Evolutionary conservation across 2,888 invertebrate species (phyloP).

Genomic region (Hartigia nigra): DNA sequence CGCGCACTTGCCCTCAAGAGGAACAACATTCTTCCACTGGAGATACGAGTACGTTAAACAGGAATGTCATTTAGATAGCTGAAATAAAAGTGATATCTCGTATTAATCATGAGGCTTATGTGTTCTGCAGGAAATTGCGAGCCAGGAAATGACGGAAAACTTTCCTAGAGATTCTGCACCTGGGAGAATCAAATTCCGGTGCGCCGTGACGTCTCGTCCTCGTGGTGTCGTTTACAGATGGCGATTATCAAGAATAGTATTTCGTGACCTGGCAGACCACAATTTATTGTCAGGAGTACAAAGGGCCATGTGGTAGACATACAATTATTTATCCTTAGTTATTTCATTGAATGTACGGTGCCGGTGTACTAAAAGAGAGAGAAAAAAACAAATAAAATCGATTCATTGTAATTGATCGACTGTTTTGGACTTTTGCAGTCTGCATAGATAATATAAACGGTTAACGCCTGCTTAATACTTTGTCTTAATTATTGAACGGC

Average conservation of each 20-base stretch:
- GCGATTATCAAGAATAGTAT: conserved; percentile 91
- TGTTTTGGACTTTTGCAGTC: not conserved
- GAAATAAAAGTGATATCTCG: not conserved
- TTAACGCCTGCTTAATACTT: not conserved
- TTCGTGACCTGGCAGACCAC: conserved; percentile 92
- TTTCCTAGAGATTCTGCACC: conserved; percentile 81
- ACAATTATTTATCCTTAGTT: not conserved
- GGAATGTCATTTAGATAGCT: not conserved
- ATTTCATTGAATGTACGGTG: not conserved
- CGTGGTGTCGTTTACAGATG: conserved; percentile 84
- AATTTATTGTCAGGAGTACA: conserved; percentile 93
- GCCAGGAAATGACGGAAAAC: conserved; percentile 76
- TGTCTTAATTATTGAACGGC: not conserved
- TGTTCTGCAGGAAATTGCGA: conserved; percentile 78
- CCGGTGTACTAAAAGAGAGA: not conserved
- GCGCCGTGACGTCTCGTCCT: conserved; percentile 89
- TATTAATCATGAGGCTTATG: not conserved
- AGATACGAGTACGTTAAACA: conserved; percentile 68
- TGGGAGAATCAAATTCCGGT: conserved; percentile 78
- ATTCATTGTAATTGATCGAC: not conserved
- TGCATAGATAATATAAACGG: not conserved
- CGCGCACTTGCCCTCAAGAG: conserved; percentile 86
- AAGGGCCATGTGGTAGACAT: conserved; percentile 88
- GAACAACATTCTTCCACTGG: conserved; percentile 86
- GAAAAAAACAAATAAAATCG: not conserved